phyloP scores from a whole-genome alignment of 2,888 invertebrate genomes.

The Cephus rjabovi region DNA sequence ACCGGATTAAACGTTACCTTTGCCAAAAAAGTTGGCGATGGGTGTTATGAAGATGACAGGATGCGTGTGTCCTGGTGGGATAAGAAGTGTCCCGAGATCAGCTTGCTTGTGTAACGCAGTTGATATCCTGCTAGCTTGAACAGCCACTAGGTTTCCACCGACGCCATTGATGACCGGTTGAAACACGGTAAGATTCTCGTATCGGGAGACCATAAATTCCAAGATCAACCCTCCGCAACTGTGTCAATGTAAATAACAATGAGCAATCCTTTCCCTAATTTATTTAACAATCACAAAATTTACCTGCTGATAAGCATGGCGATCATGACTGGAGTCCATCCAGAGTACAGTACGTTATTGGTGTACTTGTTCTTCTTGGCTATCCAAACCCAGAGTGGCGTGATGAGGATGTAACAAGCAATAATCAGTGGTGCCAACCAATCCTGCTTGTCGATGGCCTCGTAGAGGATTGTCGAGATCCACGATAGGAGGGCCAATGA shows the following conservation, averaged over 20 bases:
- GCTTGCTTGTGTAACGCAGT: constrained; percentile 78
- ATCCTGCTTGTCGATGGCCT: constrained; percentile 71
- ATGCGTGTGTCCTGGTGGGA: constrained; percentile 68
- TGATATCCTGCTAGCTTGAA: constrained; percentile 81
- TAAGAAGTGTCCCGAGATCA: constrained; percentile 73
- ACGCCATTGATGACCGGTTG: constrained; percentile 89
- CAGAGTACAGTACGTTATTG: constrained; percentile 76
- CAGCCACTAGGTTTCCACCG: constrained; percentile 84
- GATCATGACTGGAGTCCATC: constrained; percentile 83
- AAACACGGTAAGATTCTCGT: constrained; percentile 80
- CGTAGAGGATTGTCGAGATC: constrained; percentile 71
- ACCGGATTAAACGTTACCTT: constrained; percentile 57
- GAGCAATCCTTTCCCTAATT: neutral
- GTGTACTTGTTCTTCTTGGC: constrained; percentile 78
- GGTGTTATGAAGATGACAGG: constrained; percentile 73
- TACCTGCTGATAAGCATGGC: constrained; percentile 86
- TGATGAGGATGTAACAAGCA: constrained; percentile 73
- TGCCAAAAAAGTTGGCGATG: constrained; percentile 74
- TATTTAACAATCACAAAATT: constrained; percentile 10
- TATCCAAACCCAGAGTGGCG: constrained; percentile 81
- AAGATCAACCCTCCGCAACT: constrained; percentile 80
- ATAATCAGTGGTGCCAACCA: constrained; percentile 77
- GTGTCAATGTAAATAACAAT: constrained; percentile 20
- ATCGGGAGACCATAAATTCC: constrained; percentile 76
- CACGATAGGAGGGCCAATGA: constrained; percentile 74